These are phyloP conservation scores for Lathronympha strigana DNA, from an alignment of 2,888 invertebrate genomes.

Conservation along the genomic window DNA sequence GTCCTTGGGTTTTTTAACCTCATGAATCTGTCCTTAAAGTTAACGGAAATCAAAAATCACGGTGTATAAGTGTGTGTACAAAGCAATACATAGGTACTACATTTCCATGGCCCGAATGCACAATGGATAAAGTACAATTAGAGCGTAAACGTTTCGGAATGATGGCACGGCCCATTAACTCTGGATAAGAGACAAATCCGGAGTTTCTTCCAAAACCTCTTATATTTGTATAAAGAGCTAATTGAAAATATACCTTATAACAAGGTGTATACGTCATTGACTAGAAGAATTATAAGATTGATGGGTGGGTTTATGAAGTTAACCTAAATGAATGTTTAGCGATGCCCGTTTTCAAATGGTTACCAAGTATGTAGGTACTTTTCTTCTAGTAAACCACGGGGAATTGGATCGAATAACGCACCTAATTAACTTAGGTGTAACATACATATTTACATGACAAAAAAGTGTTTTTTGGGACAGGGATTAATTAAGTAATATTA, in stretches of 20 bases:
- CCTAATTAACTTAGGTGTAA: too few relatives aligned
- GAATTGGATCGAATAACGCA: not conserved
- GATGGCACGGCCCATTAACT: constrained; percentile 68
- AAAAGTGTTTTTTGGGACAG: too few relatives aligned
- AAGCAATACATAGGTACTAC: constrained; percentile 6
- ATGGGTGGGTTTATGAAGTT: not conserved
- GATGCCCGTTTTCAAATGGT: constrained; percentile 7
- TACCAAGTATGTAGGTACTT: not conserved
- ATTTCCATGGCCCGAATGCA: constrained; percentile 18
- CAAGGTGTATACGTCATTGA: not conserved
- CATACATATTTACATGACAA: too few relatives aligned
- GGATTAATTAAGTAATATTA: too few relatives aligned
- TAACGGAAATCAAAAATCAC: too few relatives aligned
- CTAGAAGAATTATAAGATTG: not conserved
- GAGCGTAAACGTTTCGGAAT: constrained; percentile 67
- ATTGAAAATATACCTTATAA: not conserved
- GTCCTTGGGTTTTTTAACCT: too few relatives aligned
- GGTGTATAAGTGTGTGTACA: too few relatives aligned
- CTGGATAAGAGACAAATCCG: constrained; percentile 59
- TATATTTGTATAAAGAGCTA: not conserved
- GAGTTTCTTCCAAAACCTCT: not conserved
- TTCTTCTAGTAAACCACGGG: not conserved
- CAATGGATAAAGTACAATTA: constrained; percentile 56
- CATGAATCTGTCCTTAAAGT: too few relatives aligned
- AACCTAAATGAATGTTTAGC: not conserved